A percentile compares a stretch with the other conserved stretches of the same genome.
phyloP scores from a whole-genome alignment of 2,113 vertebrate species.

The Cebus imitator region DNA sequence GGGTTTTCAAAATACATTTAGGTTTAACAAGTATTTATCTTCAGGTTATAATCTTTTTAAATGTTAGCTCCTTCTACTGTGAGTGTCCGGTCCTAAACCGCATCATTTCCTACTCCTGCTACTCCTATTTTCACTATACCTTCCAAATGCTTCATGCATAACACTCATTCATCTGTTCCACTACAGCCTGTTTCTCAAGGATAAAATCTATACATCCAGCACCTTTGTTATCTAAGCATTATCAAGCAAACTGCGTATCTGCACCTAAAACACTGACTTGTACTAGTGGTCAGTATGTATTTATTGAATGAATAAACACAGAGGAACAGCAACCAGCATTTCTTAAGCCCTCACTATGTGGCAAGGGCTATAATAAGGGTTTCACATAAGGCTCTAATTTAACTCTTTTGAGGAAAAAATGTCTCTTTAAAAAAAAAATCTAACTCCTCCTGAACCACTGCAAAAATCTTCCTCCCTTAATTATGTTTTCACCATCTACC shows the following conservation, averaged over 20 bases:
- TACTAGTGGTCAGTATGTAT: background rate
- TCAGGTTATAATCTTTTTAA: background rate
- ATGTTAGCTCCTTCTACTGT: background rate
- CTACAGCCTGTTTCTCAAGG: background rate
- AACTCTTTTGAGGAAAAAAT: background rate
- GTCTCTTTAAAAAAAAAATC: background rate
- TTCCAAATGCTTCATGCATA: background rate
- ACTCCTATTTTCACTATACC: no score
- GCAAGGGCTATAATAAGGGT: background rate
- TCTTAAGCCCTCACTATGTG: background rate
- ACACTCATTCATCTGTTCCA: background rate
- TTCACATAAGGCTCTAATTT: background rate
- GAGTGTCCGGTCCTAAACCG: background rate
- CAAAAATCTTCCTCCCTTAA: background rate
- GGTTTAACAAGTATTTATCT: background rate
- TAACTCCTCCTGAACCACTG: background rate
- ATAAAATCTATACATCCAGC: background rate
- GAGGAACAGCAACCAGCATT: background rate
- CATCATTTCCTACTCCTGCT: background rate
- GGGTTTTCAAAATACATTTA: background rate
- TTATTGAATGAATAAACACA: conserved; percentile 8
- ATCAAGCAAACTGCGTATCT: background rate
- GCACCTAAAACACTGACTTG: background rate
- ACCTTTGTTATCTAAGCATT: background rate
- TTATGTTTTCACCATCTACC: background rate